phyloP scores from a whole-genome alignment of 2,113 vertebrate species.

The Morone saxatilis region DNA sequence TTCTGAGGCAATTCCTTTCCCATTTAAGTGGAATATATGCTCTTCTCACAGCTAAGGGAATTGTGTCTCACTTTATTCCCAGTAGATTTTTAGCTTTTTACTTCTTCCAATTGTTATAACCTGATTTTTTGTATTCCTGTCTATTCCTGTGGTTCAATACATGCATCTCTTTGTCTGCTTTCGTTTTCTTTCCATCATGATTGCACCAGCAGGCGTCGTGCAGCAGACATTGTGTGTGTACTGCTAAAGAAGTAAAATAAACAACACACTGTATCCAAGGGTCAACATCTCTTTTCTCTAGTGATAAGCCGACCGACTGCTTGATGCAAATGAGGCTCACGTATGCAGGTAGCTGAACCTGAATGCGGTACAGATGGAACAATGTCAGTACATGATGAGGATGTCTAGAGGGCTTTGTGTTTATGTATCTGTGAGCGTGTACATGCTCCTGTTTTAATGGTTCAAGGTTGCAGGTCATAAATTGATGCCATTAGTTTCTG shows the following conservation, averaged over 20 bases:
- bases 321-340: constrained; percentile 64
- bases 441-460: constrained; percentile 31
- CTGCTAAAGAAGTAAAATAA: constrained; percentile 66
- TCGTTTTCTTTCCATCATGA: constrained; percentile 39
- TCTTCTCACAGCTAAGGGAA: constrained; percentile 32
- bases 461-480: constrained; percentile 22
- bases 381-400: constrained; percentile 51
- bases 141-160: constrained; percentile 24
- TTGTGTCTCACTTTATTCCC: constrained; percentile 11
- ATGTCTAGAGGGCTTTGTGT: constrained; percentile 45
- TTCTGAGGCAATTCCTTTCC: constrained; percentile 63
- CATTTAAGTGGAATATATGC: constrained; percentile 40
- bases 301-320: constrained; percentile 34
- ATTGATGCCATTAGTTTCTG: not conserved
- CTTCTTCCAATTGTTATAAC: not conserved
- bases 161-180: not conserved
- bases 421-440: constrained; percentile 20
- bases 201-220: not conserved
- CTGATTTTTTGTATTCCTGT: not conserved
- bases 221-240: constrained; percentile 45
- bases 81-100: not conserved
- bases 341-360: constrained; percentile 45
- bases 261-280: constrained; percentile 64
- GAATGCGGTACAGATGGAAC: constrained; percentile 54
- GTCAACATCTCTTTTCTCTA: constrained; percentile 50